These are phyloP conservation scores for Sphecodes monilicornis DNA, from an alignment of 2,888 invertebrate species.

Conservation along the genomic window DNA sequence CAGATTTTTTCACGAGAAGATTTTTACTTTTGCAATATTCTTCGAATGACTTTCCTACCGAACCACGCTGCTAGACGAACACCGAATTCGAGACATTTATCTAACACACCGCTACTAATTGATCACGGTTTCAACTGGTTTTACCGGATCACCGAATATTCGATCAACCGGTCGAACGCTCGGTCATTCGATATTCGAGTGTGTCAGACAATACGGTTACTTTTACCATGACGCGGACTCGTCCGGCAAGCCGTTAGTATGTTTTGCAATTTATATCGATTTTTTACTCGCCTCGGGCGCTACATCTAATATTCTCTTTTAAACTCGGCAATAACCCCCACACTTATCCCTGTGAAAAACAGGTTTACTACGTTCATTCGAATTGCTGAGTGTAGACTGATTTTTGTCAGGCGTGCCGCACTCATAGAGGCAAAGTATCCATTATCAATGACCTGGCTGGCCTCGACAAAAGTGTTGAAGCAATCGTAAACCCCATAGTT, in stretches of 20 bases:
- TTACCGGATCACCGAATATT: constrained; percentile 13
- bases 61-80: neutral
- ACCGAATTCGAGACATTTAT: neutral
- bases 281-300: neutral
- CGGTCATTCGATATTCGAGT: neutral
- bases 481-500: too few species aligned
- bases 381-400: neutral
- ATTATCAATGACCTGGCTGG: too few species aligned
- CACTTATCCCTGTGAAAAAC: neutral
- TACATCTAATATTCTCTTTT: neutral
- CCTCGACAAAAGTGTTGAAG: too few species aligned
- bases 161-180: constrained; percentile 10
- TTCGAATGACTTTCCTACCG: neutral
- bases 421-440: too few species aligned
- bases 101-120: neutral
- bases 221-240: neutral
- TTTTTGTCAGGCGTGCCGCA: neutral
- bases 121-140: constrained; percentile 26
- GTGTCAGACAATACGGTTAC: constrained; percentile 14
- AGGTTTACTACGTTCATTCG: neutral
- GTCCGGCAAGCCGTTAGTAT: neutral
- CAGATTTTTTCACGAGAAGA: too few species aligned
- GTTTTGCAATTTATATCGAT: constrained; percentile 14
- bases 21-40: too few species aligned
- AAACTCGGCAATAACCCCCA: neutral